Percentiles rank a stretch among this genome's conserved stretches.
phyloP scores from a whole-genome alignment of 2,113 vertebrate species.

The Poecile atricapillus region DNA sequence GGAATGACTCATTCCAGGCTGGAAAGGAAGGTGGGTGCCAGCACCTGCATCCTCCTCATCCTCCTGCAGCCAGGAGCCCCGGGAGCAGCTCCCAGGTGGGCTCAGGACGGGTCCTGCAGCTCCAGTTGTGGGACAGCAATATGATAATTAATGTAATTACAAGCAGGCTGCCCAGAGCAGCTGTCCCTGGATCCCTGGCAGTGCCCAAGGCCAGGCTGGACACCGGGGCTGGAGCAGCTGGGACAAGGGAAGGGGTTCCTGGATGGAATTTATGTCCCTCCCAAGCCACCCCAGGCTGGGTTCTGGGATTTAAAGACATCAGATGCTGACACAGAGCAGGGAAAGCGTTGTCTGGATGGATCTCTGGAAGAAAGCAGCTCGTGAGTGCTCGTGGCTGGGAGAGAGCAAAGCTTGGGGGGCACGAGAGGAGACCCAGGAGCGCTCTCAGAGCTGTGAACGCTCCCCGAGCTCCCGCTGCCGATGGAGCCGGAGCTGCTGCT shows the following conservation, averaged over 20 bases:
- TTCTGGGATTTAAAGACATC: too few species aligned
- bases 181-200: neutral
- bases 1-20: neutral
- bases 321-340: rapidly evolving
- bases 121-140: rapidly evolving
- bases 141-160: rapidly evolving
- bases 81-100: rapidly evolving
- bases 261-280: rapidly evolving
- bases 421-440: rapidly evolving
- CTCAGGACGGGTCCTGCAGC: rapidly evolving
- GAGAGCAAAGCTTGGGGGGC: rapidly evolving
- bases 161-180: neutral
- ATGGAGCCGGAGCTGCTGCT: neutral
- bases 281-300: neutral
- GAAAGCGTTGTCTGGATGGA: rapidly evolving
- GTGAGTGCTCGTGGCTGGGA: neutral
- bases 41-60: rapidly evolving
- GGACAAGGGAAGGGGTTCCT: neutral
- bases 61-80: rapidly evolving
- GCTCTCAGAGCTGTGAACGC: neutral
- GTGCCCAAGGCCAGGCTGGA: neutral
- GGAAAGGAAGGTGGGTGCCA: neutral
- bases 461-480: rapidly evolving
- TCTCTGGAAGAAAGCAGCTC: neutral
- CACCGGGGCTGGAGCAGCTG: neutral